Conservation (phyloP, 2,888 invertebrate genomes). For the Melitaea athalia region DNA sequence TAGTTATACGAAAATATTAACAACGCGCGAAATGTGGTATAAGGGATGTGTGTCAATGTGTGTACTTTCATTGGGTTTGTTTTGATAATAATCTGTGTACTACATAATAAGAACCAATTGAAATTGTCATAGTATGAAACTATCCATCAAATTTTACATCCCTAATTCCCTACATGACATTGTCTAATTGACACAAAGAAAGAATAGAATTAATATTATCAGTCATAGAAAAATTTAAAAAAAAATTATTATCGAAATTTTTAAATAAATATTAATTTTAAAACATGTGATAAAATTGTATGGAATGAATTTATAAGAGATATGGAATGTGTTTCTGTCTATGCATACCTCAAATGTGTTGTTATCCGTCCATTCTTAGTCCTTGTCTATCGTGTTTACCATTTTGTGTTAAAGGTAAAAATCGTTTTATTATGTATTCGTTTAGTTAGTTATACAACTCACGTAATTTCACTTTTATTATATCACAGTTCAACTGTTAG, state of each 20-base stretch:
- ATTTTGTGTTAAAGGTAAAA: slow-evolving; percentile 53
- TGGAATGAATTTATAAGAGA: slow-evolving; percentile 15
- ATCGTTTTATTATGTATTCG: not conserved
- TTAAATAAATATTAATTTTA: slow-evolving; percentile 15
- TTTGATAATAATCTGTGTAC: too few relatives aligned
- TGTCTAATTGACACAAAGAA: too few relatives aligned
- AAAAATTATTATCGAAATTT: not conserved
- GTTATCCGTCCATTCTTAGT: slow-evolving; percentile 54
- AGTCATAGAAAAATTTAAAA: not conserved
- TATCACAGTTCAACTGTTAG: too few relatives aligned
- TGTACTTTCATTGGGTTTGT: too few relatives aligned
- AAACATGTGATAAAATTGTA: not conserved
- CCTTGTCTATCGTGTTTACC: slow-evolving; percentile 62
- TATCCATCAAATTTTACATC: not conserved
- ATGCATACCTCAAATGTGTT: slow-evolving; percentile 55
- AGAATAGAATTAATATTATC: too few relatives aligned
- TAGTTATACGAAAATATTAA: too few relatives aligned
- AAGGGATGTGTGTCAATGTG: too few relatives aligned
- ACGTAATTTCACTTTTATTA: too few relatives aligned
- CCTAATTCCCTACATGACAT: too few relatives aligned
- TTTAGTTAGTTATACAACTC: too few relatives aligned
- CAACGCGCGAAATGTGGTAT: too few relatives aligned
- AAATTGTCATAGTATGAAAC: not conserved
- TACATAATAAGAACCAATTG: too few relatives aligned
- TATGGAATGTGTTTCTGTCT: slow-evolving; percentile 59